These are phyloP conservation scores for Halotydeus destructor DNA, from an alignment of 1,140 invertebrate species.

Conservation along the genomic window DNA sequence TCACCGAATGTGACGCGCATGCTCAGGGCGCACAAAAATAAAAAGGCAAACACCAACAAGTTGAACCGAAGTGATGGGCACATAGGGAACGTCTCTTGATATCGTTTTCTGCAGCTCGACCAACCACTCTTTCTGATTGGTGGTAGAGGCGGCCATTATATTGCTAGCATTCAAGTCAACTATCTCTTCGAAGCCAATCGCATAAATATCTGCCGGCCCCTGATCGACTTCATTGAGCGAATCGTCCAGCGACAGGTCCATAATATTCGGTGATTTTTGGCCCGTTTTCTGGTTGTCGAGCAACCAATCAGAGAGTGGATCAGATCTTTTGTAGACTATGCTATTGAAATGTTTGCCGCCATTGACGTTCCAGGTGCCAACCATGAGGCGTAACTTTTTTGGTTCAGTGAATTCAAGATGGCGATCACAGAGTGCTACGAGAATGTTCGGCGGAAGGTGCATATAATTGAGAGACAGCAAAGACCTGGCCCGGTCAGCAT, in stretches of 20 bases:
- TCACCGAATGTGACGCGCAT: conserved; percentile 53
- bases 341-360: conserved; percentile 95
- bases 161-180: conserved; percentile 96
- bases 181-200: conserved; percentile 97
- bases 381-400: conserved; percentile 48
- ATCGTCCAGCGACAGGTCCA: conserved; percentile 12
- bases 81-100: conserved; percentile 66
- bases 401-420: conserved; percentile 59
- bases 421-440: conserved; percentile 33
- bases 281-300: conserved; percentile 35
- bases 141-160: conserved; percentile 82
- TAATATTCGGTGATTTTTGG: neutral
- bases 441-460: conserved; percentile 55
- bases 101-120: conserved; percentile 80
- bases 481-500: conserved; percentile 68
- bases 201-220: conserved; percentile 62
- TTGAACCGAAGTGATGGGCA: conserved; percentile 81
- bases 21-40: conserved; percentile 68
- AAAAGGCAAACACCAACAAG: conserved; percentile 94
- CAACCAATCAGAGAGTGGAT: conserved; percentile 81
- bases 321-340: conserved; percentile 72
- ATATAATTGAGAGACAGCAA: conserved; percentile 67
- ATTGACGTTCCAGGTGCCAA: conserved; percentile 98
- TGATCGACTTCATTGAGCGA: conserved; percentile 27
- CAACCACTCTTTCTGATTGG: conserved; percentile 89